phyloP scores from a whole-genome alignment of 2,113 vertebrate genomes.

The Sprattus sprattus region DNA sequence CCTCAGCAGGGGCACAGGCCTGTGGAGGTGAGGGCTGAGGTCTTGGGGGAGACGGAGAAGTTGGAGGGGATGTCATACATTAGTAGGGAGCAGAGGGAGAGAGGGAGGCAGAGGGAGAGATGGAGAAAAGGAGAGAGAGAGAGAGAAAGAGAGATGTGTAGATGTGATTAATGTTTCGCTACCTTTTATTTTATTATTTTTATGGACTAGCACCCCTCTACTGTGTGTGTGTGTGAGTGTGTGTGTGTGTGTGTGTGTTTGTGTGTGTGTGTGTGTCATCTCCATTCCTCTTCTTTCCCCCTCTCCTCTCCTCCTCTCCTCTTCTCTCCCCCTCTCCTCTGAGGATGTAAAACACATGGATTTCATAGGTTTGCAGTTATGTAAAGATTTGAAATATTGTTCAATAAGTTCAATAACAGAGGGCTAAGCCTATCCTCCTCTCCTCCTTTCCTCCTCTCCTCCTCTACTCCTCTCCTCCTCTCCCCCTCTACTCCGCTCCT shows the following conservation, averaged over 20 bases:
- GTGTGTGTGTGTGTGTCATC: background rate
- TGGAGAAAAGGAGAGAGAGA: background rate
- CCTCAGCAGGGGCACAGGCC: background rate
- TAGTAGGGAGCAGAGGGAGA: background rate
- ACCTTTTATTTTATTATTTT: background rate
- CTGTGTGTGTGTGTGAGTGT: background rate
- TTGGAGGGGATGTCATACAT: background rate
- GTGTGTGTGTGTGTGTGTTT: too few species aligned
- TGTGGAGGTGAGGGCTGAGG: background rate
- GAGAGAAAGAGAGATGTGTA: too few species aligned
- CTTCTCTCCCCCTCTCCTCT: background rate
- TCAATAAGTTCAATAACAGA: too few species aligned
- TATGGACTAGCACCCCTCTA: background rate
- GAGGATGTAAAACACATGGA: too few species aligned
- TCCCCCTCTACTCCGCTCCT: background rate
- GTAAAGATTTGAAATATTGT: too few species aligned
- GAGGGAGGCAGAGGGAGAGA: background rate
- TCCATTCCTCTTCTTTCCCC: too few species aligned
- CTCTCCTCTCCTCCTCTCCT: too few species aligned
- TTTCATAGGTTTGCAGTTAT: too few species aligned
- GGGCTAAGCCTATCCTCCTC: too few species aligned
- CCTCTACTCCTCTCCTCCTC: too few species aligned
- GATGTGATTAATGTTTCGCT: constrained; percentile 29
- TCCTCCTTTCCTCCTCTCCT: background rate
- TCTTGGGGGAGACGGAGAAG: background rate